A percentile compares a stretch with the other conserved stretches of the same genome.
Evolutionary conservation across 2,888 invertebrate species (phyloP).

Genomic region (Fabriciana adippe): DNA sequence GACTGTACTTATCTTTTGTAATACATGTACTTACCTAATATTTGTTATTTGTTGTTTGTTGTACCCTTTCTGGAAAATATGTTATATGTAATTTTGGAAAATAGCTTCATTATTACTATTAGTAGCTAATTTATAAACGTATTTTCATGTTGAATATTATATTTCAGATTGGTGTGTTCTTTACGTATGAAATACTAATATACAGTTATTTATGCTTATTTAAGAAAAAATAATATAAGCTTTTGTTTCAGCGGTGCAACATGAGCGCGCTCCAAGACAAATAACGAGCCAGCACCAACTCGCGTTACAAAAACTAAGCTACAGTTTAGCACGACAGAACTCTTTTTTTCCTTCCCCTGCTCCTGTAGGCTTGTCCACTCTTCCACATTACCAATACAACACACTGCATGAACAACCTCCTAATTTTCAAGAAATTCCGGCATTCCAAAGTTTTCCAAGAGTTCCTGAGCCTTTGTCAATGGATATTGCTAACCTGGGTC

Average conservation of each 20-base stretch:
- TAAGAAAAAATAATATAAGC: not conserved
- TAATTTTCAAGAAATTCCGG: constrained; percentile 55
- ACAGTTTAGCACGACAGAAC: constrained; percentile 65
- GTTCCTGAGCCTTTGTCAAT: constrained; percentile 52
- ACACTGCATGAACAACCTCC: constrained; percentile 53
- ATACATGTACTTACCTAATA: no score
- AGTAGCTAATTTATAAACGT: not conserved
- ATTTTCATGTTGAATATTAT: not conserved
- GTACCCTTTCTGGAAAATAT: no score
- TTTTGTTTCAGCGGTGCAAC: constrained; percentile 89
- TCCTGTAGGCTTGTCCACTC: constrained; percentile 55
- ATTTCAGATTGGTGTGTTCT: not conserved
- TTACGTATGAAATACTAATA: not conserved
- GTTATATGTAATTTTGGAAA: no score
- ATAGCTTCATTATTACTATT: no score
- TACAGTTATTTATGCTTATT: no score
- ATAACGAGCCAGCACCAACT: constrained; percentile 59
- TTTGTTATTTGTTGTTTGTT: no score
- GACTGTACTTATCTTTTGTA: no score
- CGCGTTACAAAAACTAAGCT: constrained; percentile 77
- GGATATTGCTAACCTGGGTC: constrained; percentile 53
- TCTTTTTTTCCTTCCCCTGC: constrained; percentile 53
- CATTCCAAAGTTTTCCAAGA: constrained; percentile 61
- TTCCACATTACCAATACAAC: constrained; percentile 59
- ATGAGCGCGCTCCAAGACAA: constrained; percentile 91